Base-by-base conservation (phyloP, 2,888 invertebrate genomes). In the Sesia apiformis region DNA sequence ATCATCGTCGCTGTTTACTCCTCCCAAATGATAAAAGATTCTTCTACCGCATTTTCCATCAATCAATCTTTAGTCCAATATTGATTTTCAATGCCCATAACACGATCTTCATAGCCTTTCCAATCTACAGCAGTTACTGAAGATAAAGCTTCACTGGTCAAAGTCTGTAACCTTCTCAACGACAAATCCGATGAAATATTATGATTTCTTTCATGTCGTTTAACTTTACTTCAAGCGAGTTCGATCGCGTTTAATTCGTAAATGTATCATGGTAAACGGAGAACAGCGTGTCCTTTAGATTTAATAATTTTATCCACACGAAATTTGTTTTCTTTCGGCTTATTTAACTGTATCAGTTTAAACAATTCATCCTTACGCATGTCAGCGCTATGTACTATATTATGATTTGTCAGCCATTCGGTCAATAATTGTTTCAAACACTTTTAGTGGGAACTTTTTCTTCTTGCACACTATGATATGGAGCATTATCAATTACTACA, bases 11-110 rank as follows among this genome's bases (percentile, higher is more conserved):
- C 52, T 6, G 8, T 8, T 42, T 5, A 8, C 52, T 23, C 39
- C 38, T 38, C 53, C 46, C 41, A 53, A 38, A 39, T 6, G 4
- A 38, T n/a, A n/a, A 53, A 49, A n/a, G n/a, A n/a, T n/a, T n/a
- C n/a, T 42, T 53, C 46, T 23, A 53, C 38, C 5, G 46, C 38
- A 46, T 53, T 46, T 8, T 53, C 53, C 53, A 53, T 53, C n/a
- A 53, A 38, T 8, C 46, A 3, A n/a, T n/a, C n/a, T n/a, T n/a
- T n/a, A n/a, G 43, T n/a, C 53, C 53, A 46, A 46, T 53, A 53
- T 4, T n/a, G 1, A 4, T 46, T 39, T 46, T 53, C 53, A 40
- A 53, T 38, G n/a, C n/a, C 46, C 0, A 53, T 39, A 4, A 46
- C 53, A n/a, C n/a, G 23, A 39, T 53, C 40, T 4, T 53, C 53